Base-by-base conservation (phyloP, 2,797 vertebrate genomes). In the Pygocentrus nattereri region DNA sequence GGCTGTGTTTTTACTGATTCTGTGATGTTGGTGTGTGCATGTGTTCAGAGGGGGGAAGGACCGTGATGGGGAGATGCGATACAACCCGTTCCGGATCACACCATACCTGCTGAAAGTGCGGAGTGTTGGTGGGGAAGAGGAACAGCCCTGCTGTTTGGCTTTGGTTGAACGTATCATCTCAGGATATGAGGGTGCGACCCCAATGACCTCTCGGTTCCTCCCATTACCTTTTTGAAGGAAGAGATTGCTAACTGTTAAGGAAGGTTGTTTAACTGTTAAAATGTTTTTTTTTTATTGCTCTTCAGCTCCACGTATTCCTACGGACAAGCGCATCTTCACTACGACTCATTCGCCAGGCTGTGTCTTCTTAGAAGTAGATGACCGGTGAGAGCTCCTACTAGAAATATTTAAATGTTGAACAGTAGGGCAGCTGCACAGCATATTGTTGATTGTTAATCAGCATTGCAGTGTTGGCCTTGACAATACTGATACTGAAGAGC, bases 241-340 rank as follows among this genome's bases (percentile, higher is more conserved):
- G 18, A 21, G 47, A 18, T 3, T 0, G 0, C 18, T 21, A n/a
- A 16, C 25, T 25, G n/a, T n/a, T 5, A 18, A 31, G 0, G 70
- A 10, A 2, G 2, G 27, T 69, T 61, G 47, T 13, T 30, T 18
- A 62, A 62, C 18, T 15, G 59, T 15, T 44, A 12, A 41, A 41
- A 62, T 23, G 19, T 31, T 34, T 41, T 41, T 41, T 41, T 38
- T 67, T 67, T 62, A 12, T 44, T 44, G 10, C 10, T 77, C 15
- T 16, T 15, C 90, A 97, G 97, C 96, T 58, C 97, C 97, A 85
- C 94, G 93, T 77, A 97, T 98, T 86, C 96, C 96, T 25, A 91
- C 91, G 87, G 95, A 97, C 88, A 98, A 98, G 87, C 95, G 96
- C 78, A 96, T 97, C 91, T 98, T 98, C 91, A 98, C 97, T 81